Conservation (phyloP, 2,113 vertebrate genomes). For the Psephotus haematonotus region DNA sequence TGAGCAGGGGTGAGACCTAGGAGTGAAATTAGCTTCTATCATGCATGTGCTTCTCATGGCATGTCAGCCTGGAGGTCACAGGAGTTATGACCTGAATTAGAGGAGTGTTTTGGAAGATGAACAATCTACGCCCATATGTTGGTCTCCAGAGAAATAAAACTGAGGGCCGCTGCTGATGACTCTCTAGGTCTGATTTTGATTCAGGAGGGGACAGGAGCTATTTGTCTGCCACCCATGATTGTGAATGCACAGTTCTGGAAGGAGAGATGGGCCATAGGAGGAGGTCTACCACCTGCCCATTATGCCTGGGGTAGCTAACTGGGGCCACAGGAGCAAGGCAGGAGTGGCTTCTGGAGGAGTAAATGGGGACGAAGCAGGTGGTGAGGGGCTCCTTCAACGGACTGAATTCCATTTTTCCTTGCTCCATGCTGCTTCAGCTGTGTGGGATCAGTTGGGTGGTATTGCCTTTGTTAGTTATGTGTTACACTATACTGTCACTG, state of each 20-base stretch:
- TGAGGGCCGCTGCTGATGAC: neutral
- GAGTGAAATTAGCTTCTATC: neutral
- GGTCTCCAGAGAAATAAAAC: neutral
- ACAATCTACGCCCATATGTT: neutral
- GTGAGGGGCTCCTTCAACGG: neutral
- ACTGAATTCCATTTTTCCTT: neutral
- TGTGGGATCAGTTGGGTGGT: rapidly evolving
- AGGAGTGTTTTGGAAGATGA: neutral
- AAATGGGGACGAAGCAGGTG: rapidly evolving
- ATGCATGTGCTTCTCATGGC: rapidly evolving
- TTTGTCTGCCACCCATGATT: neutral
- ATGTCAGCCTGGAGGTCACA: neutral
- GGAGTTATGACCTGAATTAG: neutral
- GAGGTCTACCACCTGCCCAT: neutral
- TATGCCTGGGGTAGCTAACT: rapidly evolving
- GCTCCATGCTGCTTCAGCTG: neutral
- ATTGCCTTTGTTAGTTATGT: rapidly evolving
- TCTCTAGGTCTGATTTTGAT: neutral
- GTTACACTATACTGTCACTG: rapidly evolving
- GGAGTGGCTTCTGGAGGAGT: neutral
- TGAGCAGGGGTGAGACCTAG: neutral
- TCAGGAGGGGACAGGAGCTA: neutral
- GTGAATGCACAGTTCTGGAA: neutral
- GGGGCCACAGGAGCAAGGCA: neutral
- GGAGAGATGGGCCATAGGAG: neutral